These are phyloP conservation scores for Mamestra brassicae DNA, from an alignment of 2,888 invertebrate genomes.

Conservation along the genomic window DNA sequence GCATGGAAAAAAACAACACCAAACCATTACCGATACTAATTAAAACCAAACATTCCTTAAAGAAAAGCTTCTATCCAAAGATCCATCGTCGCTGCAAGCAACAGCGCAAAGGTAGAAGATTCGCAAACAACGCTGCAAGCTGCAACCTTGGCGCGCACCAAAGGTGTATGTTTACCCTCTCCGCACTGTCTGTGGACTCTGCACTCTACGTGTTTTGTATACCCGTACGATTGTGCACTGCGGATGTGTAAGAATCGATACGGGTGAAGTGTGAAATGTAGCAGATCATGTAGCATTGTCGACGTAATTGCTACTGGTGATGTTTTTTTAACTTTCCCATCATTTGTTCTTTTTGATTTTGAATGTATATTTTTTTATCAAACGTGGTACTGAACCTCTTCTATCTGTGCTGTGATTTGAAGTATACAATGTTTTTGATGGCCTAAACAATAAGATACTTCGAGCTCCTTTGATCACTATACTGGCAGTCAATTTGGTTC, in stretches of 20 bases:
- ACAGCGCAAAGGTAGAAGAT: slow-evolving; percentile 40
- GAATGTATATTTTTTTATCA: background rate
- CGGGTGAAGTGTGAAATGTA: slow-evolving; percentile 27
- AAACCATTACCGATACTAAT: background rate
- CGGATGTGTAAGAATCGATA: slow-evolving; percentile 58
- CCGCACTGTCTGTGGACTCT: slow-evolving; percentile 53
- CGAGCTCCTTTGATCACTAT: background rate
- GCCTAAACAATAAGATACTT: background rate
- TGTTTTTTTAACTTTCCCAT: background rate
- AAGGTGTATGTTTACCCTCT: slow-evolving; percentile 61
- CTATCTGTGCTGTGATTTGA: background rate
- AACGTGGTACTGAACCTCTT: too few relatives aligned
- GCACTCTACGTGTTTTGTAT: slow-evolving; percentile 61
- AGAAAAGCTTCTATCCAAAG: slow-evolving; percentile 24
- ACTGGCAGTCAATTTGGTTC: background rate
- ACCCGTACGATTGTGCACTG: slow-evolving; percentile 48
- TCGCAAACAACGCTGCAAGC: slow-evolving; percentile 41
- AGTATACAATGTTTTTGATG: background rate
- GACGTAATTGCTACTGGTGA: slow-evolving; percentile 3
- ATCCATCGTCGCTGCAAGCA: slow-evolving; percentile 24
- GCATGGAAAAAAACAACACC: too few relatives aligned
- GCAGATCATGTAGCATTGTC: slow-evolving; percentile 14
- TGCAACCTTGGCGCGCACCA: slow-evolving; percentile 52
- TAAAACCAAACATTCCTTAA: slow-evolving; percentile 27
- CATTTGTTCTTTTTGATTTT: background rate